Percentiles rank a stretch among this genome's conserved stretches.
Evolutionary conservation across 1,140 invertebrate species (phyloP).

Genomic region (Bombyx mori): ASM3026992v2 NC_085111.1:12200001-12200500

Average conservation of each 20-base stretch:
- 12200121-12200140: conserved; percentile 82
- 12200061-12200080: conserved; percentile 59
- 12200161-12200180: conserved; percentile 86
- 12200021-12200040: conserved; percentile 53
- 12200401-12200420: conserved; percentile 33
- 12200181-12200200: conserved; percentile 86
- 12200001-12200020: conserved; percentile 45
- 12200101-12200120: conserved; percentile 84
- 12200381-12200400: conserved; percentile 38
- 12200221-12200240: conserved; percentile 75
- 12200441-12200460: conserved; percentile 43
- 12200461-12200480: conserved; percentile 42
- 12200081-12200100: conserved; percentile 78
- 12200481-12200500: conserved; percentile 16
- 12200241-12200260: conserved; percentile 50
- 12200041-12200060: conserved; percentile 46
- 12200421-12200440: conserved; percentile 21
- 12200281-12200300: conserved; percentile 64
- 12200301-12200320: conserved; percentile 60
- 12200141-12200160: conserved; percentile 89
- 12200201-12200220: conserved; percentile 80
- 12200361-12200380: conserved; percentile 23
- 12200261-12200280: conserved; percentile 63
- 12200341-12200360: conserved; percentile 18
- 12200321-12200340: conserved; percentile 50